A percentile compares a stretch with the other conserved stretches of the same genome.
Evolutionary conservation across 2,888 invertebrate genomes (phyloP).

Genomic region (Argyra leucocephala): DNA sequence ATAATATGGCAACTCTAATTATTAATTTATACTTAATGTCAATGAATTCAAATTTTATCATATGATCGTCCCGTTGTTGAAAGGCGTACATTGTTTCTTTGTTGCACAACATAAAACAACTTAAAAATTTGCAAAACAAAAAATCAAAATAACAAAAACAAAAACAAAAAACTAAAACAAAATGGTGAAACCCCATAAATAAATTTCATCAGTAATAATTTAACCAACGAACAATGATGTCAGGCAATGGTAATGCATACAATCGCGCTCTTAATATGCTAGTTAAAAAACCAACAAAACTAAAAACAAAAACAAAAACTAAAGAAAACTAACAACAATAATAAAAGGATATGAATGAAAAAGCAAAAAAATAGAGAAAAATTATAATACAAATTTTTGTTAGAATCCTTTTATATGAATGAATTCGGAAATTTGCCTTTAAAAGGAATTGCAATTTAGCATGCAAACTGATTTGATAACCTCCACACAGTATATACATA

Average conservation of each 20-base stretch:
- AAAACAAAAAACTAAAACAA: background rate
- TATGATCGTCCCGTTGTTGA: background rate
- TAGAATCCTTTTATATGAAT: background rate
- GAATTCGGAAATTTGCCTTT: conserved; percentile 3
- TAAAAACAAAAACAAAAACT: no score
- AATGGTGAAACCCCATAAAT: background rate
- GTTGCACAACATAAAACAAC: background rate
- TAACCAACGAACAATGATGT: background rate
- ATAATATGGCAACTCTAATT: no score
- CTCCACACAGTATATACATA: background rate
- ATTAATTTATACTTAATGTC: background rate
- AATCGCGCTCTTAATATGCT: background rate
- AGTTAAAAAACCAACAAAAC: no score
- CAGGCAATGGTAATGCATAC: background rate
- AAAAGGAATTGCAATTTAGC: conserved; percentile 3
- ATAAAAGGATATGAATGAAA: no score
- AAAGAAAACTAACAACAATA: no score
- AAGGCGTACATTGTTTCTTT: background rate
- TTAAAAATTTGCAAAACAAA: background rate
- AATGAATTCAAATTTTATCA: background rate
- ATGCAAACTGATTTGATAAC: background rate
- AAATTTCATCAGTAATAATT: background rate
- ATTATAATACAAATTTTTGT: background rate
- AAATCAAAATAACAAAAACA: background rate
- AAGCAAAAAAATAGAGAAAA: background rate